These are phyloP conservation scores for Calliphora vicina DNA, from an alignment of 1,140 invertebrate species.

Conservation along the genomic window DNA sequence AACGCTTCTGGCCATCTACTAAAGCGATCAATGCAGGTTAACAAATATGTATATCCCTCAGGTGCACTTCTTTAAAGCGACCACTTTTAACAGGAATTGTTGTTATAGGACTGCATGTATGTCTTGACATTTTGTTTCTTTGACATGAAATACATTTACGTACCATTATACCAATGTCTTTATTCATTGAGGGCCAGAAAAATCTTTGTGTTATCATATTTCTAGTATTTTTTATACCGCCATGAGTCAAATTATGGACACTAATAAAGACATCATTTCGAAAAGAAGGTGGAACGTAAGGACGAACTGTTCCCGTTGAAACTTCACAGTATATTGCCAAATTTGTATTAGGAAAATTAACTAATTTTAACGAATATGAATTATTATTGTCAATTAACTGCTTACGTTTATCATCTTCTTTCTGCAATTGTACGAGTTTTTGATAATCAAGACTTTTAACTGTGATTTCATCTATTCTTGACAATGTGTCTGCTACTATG, in stretches of 20 bases:
- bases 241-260: neutral
- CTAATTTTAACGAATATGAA: neutral
- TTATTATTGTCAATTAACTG: neutral
- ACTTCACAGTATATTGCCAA: slow-evolving; percentile 30
- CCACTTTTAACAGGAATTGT: neutral
- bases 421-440: neutral
- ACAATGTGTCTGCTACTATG: neutral
- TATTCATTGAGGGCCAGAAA: neutral
- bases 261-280: neutral
- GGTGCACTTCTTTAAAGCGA: neutral
- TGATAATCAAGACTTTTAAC: neutral
- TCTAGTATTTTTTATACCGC: neutral
- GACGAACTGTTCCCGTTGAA: neutral
- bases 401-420: neutral
- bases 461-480: neutral
- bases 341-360: neutral
- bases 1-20: slow-evolving; percentile 22
- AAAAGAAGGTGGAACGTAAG: neutral
- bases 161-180: neutral
- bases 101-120: neutral
- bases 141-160: slow-evolving; percentile 6
- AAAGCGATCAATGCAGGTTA: slow-evolving; percentile 1
- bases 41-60: neutral
- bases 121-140: neutral
- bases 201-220: slow-evolving; percentile 10